These are phyloP conservation scores for Sardina pilchardus DNA, from an alignment of 2,113 vertebrate genomes.

Conservation along the genomic window DNA sequence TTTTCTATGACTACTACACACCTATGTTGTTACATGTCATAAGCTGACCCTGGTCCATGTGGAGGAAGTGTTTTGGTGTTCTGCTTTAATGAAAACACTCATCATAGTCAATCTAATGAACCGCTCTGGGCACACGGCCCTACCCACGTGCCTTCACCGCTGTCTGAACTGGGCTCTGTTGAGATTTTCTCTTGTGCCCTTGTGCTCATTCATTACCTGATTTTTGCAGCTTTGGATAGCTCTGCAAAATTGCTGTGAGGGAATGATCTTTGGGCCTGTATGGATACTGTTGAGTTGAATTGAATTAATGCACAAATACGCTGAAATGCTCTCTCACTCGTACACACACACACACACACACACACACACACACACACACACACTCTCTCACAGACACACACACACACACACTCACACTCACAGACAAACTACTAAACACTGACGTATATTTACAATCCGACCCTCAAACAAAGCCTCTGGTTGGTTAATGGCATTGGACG, in stretches of 20 bases:
- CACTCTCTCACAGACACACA: no score
- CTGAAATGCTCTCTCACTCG: background rate
- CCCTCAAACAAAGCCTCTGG: background rate
- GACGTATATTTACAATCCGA: background rate
- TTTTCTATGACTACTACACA: background rate
- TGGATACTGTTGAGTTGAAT: background rate
- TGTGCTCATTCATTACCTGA: background rate
- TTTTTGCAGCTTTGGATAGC: background rate
- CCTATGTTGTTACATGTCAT: background rate
- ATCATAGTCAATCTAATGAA: background rate
- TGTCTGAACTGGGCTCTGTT: background rate
- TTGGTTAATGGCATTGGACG: conserved; percentile 16
- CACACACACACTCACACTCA: no score
- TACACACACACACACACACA: background rate
- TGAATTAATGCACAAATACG: background rate
- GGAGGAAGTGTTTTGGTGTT: background rate
- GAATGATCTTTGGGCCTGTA: background rate
- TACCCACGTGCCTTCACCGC: background rate
- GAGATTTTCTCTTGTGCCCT: background rate
- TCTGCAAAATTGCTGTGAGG: background rate
- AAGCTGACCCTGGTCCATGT: background rate
- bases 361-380: background rate
- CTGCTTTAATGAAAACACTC: conserved; percentile 5
- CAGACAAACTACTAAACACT: background rate
- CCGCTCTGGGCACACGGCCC: background rate